Evolutionary conservation across 2,888 invertebrate species (phyloP), one percentile per base, ranked within the genome.

Genomic region (Drosophila neotestacea): DNA sequence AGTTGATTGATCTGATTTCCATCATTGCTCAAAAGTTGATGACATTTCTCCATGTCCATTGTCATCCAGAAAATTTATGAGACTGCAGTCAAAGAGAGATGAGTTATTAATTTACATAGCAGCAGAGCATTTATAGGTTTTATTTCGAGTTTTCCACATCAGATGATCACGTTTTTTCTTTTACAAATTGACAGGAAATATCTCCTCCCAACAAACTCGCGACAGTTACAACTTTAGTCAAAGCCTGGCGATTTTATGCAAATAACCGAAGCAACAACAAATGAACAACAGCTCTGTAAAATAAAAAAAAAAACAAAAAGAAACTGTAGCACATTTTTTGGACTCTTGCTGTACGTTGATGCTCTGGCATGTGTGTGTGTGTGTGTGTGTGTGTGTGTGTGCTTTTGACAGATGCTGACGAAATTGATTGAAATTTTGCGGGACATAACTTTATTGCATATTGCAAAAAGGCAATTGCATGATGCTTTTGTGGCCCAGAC

Each of bases 161-260:
- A 42, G 22, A n/a, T 54, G 47, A 28, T 13, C n/a, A 16, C 16
- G 16, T 36, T 30, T 13, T 42, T 34, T 42, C 44, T 32, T 34
- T 42, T 42, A 13, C 30, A 48, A n/a, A 38, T 39, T 51, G 38
- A 38, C n/a, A n/a, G 51, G 7, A 6, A 11, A 6, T 28, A 1
- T 2, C 9, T 6, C 5, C 28, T 0, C 0, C 44, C 27, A 22
- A 0, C 36, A 27, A 7, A 50, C 51, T 60, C 56, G 56, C 47
- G 66, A 68, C 44, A 30, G 16, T 39, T 1, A 47, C 28, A 32
- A 41, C 46, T 55, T 66, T 63, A 28, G 55, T 42, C 64, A 62
- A 62, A 32, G 51, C 42, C 41, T 56, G 56, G 48, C 59, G 64
- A 55, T 70, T 77, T 76, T 70, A 78, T 79, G 73, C 81, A 79